Evolutionary conservation across 2,888 invertebrate genomes (phyloP), one percentile per base, ranked within the genome.

Genomic region (Pteria penguin): DNA sequence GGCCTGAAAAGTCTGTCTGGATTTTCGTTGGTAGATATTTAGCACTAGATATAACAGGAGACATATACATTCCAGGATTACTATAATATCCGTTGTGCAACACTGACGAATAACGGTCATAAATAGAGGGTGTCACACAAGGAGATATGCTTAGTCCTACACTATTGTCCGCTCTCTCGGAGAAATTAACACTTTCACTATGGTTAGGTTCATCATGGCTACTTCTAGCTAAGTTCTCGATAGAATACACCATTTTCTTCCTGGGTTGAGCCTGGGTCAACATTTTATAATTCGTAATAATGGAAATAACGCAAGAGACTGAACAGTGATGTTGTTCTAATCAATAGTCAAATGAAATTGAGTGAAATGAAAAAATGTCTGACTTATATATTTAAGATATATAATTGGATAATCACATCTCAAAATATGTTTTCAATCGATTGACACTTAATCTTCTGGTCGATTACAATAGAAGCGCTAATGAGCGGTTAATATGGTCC

Each of bases 221-320:
- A 60, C 76, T 77, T 26, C 58, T 77, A 0, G 76, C 72, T 33
- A 77, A 26, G 33, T 68, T 73, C 36, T 77, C 76, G 33, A 77
- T 73, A 5, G 76, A 63, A 24, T 73, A 77, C 4, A 69, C 72
- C 70, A 70, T 69, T 27, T 65, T 75, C 31, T 62, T 65, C 52
- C 36, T 31, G 45, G 54, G 61, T 14, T 63, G 65, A 32, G 62
- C 55, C 18, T n/a, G 2, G 5, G 45, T 52, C 11, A 57, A 57
- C 33, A 68, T 18, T 57, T 68, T 54, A 31, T 68, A n/a, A n/a
- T n/a, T n/a, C n/a, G n/a, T n/a, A n/a, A n/a, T n/a, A n/a, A n/a
- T n/a, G n/a, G n/a, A n/a, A n/a, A n/a, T n/a, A n/a, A n/a, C n/a
- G n/a, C n/a, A n/a, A n/a, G n/a, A n/a, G n/a, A n/a, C n/a, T n/a